A percentile compares a stretch with the other conserved stretches of the same genome.
Conservation (phyloP, 2,797 vertebrate species). For the Sebastiscus albofasciatus region DNA sequence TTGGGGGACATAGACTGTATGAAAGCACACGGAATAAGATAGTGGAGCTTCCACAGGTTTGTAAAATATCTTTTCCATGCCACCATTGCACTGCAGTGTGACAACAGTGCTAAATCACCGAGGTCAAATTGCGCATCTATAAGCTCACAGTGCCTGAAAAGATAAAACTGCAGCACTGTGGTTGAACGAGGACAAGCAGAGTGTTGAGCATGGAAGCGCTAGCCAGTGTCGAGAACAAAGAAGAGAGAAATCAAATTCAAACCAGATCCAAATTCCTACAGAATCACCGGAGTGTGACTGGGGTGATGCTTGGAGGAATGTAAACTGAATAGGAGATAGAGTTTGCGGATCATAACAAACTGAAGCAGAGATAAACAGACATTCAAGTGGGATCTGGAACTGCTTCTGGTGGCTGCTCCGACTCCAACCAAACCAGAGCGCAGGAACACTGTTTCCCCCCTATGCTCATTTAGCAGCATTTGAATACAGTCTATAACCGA, state of each 20-base stretch:
- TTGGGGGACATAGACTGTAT: background rate
- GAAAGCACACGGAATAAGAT: background rate
- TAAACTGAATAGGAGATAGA: constrained; percentile 70
- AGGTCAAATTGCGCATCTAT: background rate
- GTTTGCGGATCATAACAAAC: constrained; percentile 69
- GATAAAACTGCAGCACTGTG: background rate
- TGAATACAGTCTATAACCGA: background rate
- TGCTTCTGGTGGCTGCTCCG: constrained; percentile 54
- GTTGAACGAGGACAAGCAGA: background rate
- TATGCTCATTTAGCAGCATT: constrained; percentile 15
- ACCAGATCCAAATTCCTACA: constrained; percentile 49
- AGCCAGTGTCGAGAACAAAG: constrained; percentile 14
- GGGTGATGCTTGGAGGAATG: constrained; percentile 68
- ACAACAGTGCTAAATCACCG: background rate
- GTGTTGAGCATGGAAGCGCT: background rate
- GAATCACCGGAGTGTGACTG: constrained; percentile 46
- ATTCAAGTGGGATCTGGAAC: constrained; percentile 60
- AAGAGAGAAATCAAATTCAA: constrained; percentile 56
- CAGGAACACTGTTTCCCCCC: constrained; percentile 35
- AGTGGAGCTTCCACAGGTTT: background rate
- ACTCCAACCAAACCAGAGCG: constrained; percentile 29
- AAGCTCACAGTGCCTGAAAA: background rate
- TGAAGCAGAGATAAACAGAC: constrained; percentile 70
- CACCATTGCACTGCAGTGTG: background rate
- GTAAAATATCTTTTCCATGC: background rate